Base-by-base conservation (phyloP, 37 sponge, comb jelly and placozoan species). In the Lycopodina hypogea region DNA sequence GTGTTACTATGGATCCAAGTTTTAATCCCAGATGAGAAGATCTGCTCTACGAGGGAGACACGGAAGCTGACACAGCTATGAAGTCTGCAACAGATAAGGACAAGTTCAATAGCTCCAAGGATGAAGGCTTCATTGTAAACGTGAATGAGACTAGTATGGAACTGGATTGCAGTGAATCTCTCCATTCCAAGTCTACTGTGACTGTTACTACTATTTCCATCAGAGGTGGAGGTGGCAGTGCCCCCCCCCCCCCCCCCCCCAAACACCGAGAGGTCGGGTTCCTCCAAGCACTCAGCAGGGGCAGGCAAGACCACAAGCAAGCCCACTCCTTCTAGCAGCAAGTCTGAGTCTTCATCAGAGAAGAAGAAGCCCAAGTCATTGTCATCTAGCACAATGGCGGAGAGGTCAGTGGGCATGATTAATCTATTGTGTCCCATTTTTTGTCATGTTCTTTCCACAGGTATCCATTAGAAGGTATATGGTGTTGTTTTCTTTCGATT, bases 1-100 rank as follows among this genome's bases (percentile, higher is more conserved):
- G 84, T 77, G 82, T 72, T 0, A 56, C 35, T 2, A 67, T 83
- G 29, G 84, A 83, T 71, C 53, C 76, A 2, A 77, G 78, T 32
- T 84, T 38, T 59, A 57, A 76, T 1, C 84, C 84, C 4, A 77
- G 57, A 1, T 23, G 40, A 11, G 84, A 84, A 35, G 84, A 84
- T n/a, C 70, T 77, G 35, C 71, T 84, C 22, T 84, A 84, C 29
- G 84, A 84, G 33, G 84, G 84, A 19, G 84, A 84, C 50, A 56
- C 68, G 15, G 84, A 84, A 34, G 24, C 23, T 2, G 76, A 76
- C 9, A 34, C 28, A n/a, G 51, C 68, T n/a, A 4, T 34, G 36
- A 35, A 35, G 17, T 15, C 17, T 42, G 24, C 45, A 42, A 3
- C 24, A 9, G 70, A 38, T 2, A 70, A 42, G 24, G 45, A 70